Evolutionary conservation across 1,140 invertebrate species (phyloP).

Genomic region (Chrysoperla carnea): DNA sequence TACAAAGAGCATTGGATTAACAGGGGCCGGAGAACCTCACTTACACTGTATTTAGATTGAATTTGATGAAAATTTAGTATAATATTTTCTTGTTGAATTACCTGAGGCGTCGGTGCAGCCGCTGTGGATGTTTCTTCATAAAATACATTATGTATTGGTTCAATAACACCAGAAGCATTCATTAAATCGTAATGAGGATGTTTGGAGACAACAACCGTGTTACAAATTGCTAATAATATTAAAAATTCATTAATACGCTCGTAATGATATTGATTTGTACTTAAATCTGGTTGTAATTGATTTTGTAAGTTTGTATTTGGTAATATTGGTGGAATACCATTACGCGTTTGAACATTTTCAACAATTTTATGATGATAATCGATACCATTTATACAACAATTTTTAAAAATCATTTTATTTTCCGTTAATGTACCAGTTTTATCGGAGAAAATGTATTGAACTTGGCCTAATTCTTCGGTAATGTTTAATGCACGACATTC

Average conservation of each 20-base stretch:
- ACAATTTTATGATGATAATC: constrained; percentile 72
- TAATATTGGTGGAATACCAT: constrained; percentile 21
- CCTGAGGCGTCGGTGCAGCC: constrained; percentile 5
- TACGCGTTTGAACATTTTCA: constrained; percentile 21
- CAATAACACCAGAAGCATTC: constrained; percentile 61
- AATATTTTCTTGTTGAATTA: too few relatives aligned
- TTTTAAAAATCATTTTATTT: constrained; percentile 91
- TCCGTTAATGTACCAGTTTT: constrained; percentile 96
- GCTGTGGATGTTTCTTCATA: constrained; percentile 3
- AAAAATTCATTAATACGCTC: constrained; percentile 75
- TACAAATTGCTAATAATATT: constrained; percentile 80
- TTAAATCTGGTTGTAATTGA: constrained; percentile 13
- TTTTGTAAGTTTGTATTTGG: constrained; percentile 42
- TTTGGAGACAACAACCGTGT: constrained; percentile 87
- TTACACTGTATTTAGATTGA: too few relatives aligned
- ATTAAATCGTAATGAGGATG: constrained; percentile 77
- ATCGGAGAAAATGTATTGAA: constrained; percentile 93
- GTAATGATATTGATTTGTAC: constrained; percentile 11
- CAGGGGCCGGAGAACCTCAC: too few relatives aligned
- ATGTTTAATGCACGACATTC: constrained; percentile 94
- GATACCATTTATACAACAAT: constrained; percentile 73
- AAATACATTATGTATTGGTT: constrained; percentile 16
- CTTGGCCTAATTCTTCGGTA: constrained; percentile 89
- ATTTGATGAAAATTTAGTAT: too few relatives aligned
- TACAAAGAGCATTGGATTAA: too few relatives aligned